These are phyloP conservation scores for Cheilinus undulatus DNA, from an alignment of 2,113 vertebrate genomes.

Conservation along the genomic window DNA sequence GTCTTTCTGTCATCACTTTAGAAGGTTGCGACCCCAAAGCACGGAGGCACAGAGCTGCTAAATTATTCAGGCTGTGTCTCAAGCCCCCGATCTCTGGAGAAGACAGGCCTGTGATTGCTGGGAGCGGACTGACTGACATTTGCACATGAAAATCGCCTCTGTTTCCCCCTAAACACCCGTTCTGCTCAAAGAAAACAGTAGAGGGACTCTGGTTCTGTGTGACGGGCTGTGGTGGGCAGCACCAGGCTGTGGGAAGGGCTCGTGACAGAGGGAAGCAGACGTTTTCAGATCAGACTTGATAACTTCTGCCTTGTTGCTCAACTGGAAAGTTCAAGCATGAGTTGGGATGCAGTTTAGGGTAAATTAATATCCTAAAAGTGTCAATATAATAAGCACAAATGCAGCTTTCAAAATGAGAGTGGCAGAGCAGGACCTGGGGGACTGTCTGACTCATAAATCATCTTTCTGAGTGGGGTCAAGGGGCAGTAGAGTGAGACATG, in stretches of 20 bases:
- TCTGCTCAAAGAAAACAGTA: constrained; percentile 80
- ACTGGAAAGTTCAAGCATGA: constrained; percentile 29
- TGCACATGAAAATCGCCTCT: constrained; percentile 87
- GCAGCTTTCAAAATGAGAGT: constrained; percentile 42
- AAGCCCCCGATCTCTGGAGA: constrained; percentile 81
- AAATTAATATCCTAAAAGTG: constrained; percentile 62
- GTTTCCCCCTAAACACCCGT: constrained; percentile 78
- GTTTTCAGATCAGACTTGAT: neutral
- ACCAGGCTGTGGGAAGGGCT: constrained; percentile 18
- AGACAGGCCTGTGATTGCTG: constrained; percentile 84
- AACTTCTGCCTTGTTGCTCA: neutral
- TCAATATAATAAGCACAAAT: constrained; percentile 60
- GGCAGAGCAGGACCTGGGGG: constrained; percentile 59
- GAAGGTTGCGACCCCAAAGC: constrained; percentile 86
- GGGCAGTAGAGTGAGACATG: constrained; percentile 73
- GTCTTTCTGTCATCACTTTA: constrained; percentile 87
- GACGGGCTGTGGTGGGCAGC: constrained; percentile 21
- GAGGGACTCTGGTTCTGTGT: constrained; percentile 58
- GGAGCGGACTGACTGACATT: constrained; percentile 87
- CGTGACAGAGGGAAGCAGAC: constrained; percentile 9
- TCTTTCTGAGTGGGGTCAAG: constrained; percentile 73
- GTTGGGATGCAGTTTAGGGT: constrained; percentile 32
- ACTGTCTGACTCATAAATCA: constrained; percentile 76
- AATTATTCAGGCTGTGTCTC: constrained; percentile 87
- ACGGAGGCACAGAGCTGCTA: constrained; percentile 83